Evolutionary conservation across 2,113 vertebrate genomes (phyloP).

Genomic region (Gnathonemus echidnorhynchus): DNA sequence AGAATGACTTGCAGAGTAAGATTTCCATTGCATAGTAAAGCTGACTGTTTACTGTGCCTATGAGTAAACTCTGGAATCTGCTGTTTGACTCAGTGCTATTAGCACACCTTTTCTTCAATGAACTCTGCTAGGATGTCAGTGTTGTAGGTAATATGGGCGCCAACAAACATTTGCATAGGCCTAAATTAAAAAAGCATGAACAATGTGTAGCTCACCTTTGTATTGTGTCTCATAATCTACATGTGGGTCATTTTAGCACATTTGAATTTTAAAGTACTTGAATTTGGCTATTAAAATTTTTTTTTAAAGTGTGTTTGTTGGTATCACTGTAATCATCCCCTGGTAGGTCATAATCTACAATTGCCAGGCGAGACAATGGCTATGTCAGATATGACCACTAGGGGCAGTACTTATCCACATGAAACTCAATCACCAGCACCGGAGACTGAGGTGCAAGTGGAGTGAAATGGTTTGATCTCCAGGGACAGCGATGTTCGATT

Average conservation of each 20-base stretch:
- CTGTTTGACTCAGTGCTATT: slow-evolving; percentile 39
- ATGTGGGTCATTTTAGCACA: not conserved
- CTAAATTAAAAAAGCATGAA: not conserved
- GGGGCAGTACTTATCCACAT: not conserved
- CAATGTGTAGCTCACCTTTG: not conserved
- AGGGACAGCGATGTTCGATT: not conserved
- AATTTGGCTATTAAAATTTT: not conserved
- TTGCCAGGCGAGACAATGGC: not conserved
- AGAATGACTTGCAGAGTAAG: not conserved
- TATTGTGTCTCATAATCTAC: not conserved
- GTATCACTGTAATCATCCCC: not conserved
- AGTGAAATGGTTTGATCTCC: not conserved
- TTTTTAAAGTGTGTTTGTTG: not conserved
- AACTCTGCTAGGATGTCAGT: not conserved
- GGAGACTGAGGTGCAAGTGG: not conserved
- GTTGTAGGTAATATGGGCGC: not conserved
- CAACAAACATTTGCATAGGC: not conserved
- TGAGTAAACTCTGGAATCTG: slow-evolving; percentile 21
- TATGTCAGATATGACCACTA: not conserved
- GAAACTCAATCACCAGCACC: not conserved
- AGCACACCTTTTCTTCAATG: not conserved
- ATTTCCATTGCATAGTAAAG: not conserved
- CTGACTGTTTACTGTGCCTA: not conserved
- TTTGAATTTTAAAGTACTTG: too few relatives aligned
- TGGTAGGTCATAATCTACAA: not conserved